phyloP scores from a whole-genome alignment of 2,113 vertebrate genomes.

The Oryzias melastigma region DNA sequence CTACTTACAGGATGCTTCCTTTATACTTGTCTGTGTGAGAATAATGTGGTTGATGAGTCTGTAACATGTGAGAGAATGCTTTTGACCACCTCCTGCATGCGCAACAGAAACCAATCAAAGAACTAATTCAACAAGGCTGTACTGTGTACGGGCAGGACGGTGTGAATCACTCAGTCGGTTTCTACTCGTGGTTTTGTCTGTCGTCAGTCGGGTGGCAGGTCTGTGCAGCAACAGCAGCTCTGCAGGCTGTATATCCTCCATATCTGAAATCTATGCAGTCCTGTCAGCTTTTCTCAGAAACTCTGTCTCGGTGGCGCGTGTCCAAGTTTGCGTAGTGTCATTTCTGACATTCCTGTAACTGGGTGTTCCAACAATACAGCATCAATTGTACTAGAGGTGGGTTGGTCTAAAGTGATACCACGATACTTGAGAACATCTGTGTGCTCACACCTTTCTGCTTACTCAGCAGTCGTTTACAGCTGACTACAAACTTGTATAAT shows the following conservation, averaged over 20 bases:
- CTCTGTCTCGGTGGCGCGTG: not conserved
- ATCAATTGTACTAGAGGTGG: slow-evolving; percentile 6
- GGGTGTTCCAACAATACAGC: slow-evolving; percentile 33
- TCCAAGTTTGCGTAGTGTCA: slow-evolving; percentile 21
- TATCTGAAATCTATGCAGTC: slow-evolving; percentile 19
- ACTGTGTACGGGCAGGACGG: slow-evolving; percentile 2
- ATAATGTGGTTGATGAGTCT: too few species aligned
- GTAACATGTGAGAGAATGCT: too few species aligned
- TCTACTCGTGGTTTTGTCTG: slow-evolving; percentile 2
- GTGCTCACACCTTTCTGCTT: not conserved
- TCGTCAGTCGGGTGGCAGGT: not conserved
- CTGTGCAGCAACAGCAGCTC: not conserved
- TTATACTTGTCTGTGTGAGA: too few species aligned
- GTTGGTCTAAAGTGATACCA: not conserved
- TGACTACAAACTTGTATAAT: too few species aligned
- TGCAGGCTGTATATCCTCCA: slow-evolving; percentile 8
- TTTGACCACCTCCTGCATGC: too few species aligned
- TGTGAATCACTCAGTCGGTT: slow-evolving; percentile 8
- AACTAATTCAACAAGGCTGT: slow-evolving; percentile 50
- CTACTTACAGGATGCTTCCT: too few species aligned
- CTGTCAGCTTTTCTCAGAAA: slow-evolving; percentile 13
- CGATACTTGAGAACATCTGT: slow-evolving; percentile 3
- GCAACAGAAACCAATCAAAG: slow-evolving; percentile 38
- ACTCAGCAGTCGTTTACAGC: not conserved
- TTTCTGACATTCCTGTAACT: slow-evolving; percentile 25